Evolutionary conservation across 2,113 vertebrate genomes (phyloP).

Genomic region (Microcebus griseorufus): DNA sequence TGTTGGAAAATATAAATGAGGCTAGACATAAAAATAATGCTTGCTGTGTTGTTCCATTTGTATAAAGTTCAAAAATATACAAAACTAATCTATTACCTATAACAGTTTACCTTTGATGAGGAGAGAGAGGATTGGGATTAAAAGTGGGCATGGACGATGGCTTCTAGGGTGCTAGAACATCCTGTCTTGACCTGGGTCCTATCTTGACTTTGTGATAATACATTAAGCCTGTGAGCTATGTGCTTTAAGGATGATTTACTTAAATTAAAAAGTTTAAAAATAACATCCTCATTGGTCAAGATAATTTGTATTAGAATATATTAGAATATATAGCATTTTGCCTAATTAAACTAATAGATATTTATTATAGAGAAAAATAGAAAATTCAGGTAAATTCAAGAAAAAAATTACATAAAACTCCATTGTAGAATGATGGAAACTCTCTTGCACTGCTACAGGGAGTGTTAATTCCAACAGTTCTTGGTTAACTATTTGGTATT

Average conservation of each 20-base stretch:
- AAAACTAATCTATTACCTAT: not conserved
- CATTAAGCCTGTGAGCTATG: not conserved
- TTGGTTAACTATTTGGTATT: not conserved
- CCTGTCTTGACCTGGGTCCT: not conserved
- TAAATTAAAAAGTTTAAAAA: constrained; percentile 38
- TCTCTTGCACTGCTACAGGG: too few species aligned
- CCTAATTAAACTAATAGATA: constrained; percentile 38
- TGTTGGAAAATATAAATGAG: not conserved
- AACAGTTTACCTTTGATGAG: not conserved
- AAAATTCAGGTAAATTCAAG: constrained; percentile 10
- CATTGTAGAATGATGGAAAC: not conserved
- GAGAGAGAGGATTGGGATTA: not conserved
- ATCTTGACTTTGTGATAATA: not conserved
- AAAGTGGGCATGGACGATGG: not conserved
- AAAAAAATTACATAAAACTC: not conserved
- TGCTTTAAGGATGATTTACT: not conserved
- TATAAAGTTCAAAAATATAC: not conserved
- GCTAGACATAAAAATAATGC: not conserved
- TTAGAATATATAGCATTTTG: constrained; percentile 11
- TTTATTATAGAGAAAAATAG: not conserved
- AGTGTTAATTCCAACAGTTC: not conserved
- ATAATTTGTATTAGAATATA: not conserved
- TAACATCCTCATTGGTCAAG: not conserved
- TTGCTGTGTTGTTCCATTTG: not conserved
- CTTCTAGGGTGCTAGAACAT: not conserved